phyloP scores from a whole-genome alignment of 2,113 vertebrate species.

The Rhinopomastus cyanomelas region DNA sequence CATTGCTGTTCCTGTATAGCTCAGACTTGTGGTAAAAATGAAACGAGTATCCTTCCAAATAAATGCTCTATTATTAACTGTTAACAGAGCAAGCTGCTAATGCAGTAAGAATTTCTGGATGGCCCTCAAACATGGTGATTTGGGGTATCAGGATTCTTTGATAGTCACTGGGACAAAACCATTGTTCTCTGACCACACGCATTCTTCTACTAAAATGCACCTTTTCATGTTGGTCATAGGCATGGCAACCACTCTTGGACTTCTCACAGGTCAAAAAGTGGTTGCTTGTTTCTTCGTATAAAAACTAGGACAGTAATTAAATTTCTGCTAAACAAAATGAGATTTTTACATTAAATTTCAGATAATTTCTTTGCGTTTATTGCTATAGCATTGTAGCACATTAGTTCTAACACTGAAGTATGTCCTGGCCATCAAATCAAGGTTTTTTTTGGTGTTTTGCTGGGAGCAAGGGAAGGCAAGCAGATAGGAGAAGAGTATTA shows the following conservation, averaged over 20 bases:
- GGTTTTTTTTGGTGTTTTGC: no score
- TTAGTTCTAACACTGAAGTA: neutral
- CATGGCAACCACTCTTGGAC: neutral
- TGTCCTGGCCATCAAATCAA: neutral
- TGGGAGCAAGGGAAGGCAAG: neutral
- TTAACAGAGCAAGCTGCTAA: neutral
- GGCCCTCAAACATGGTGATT: neutral
- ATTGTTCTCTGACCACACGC: neutral
- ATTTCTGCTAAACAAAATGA: neutral
- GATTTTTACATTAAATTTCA: neutral
- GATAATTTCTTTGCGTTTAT: neutral
- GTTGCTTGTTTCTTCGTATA: neutral
- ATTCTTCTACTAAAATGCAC: neutral
- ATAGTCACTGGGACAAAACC: neutral
- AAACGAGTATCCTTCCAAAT: neutral
- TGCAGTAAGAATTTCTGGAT: neutral
- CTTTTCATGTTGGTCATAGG: neutral
- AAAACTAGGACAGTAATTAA: neutral
- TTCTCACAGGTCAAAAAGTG: neutral
- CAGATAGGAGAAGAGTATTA: neutral
- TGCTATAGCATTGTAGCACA: neutral
- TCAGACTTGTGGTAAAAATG: neutral
- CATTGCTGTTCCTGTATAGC: conserved; percentile 34
- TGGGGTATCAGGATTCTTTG: neutral
- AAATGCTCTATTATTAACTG: neutral